phyloP scores from a whole-genome alignment of 2,797 vertebrate genomes.

The Xiphophorus birchmanni region DNA sequence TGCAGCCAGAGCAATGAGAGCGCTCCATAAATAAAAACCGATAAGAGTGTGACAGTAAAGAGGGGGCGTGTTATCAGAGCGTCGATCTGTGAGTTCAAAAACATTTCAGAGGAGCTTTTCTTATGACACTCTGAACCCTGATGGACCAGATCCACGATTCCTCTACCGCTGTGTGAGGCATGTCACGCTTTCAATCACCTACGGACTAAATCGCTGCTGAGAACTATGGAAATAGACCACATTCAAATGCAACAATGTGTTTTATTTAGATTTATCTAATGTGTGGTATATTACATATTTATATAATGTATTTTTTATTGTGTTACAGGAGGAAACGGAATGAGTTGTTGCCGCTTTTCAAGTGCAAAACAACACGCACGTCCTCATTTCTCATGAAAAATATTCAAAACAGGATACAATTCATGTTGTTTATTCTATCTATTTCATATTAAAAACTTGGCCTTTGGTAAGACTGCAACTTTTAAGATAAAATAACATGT shows the following conservation, averaged over 20 bases:
- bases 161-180: neutral
- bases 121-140: neutral
- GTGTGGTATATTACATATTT: neutral
- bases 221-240: too few relatives aligned
- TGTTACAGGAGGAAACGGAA: neutral
- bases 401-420: neutral
- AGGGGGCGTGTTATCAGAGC: constrained; percentile 36
- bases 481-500: neutral
- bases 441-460: neutral
- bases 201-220: neutral
- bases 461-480: neutral
- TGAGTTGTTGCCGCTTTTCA: neutral
- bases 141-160: neutral
- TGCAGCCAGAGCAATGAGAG: neutral
- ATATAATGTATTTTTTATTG: neutral
- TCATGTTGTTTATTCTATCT: neutral
- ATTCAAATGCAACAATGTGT: neutral
- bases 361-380: neutral
- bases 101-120: neutral
- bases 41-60: constrained; percentile 45
- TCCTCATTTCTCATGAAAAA: neutral
- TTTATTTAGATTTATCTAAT: too few relatives aligned
- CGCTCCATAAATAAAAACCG: constrained; percentile 29
- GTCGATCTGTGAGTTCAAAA: constrained; percentile 25
- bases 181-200: neutral